A percentile compares a stretch with the other conserved stretches of the same genome.
Conservation (phyloP, 2,797 vertebrate genomes). For the Anniella stebbinsi region DNA sequence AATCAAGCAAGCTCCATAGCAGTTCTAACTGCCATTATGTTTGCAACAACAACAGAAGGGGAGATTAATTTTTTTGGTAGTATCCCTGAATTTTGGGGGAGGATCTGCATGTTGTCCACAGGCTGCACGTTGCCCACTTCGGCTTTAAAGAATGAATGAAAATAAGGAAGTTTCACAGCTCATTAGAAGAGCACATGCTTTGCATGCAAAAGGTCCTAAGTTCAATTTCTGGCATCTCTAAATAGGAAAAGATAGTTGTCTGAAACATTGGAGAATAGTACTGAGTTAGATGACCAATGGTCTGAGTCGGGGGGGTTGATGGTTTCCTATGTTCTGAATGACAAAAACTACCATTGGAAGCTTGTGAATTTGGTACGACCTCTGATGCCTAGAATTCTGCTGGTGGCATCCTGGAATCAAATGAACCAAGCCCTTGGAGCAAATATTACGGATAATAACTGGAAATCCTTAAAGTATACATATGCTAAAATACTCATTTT, state of each 20-base stretch:
- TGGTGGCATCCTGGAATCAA: neutral
- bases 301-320: neutral
- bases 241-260: neutral
- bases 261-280: neutral
- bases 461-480: neutral
- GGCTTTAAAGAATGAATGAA: no score
- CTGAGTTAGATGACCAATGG: neutral
- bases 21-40: no score
- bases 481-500: neutral
- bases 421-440: neutral
- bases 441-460: neutral
- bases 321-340: neutral
- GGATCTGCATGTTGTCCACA: no score
- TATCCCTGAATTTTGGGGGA: no score
- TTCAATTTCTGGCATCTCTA: neutral
- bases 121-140: no score
- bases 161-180: neutral
- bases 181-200: neutral
- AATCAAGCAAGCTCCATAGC: no score
- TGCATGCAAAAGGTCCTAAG: neutral
- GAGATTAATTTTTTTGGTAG: no score
- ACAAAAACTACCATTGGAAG: neutral
- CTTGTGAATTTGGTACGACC: neutral
- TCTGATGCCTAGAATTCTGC: neutral
- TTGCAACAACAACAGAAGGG: no score